These are phyloP conservation scores for Cryptomyrus ogoouensis DNA, from an alignment of 2,113 vertebrate genomes.

Conservation along the genomic window DNA sequence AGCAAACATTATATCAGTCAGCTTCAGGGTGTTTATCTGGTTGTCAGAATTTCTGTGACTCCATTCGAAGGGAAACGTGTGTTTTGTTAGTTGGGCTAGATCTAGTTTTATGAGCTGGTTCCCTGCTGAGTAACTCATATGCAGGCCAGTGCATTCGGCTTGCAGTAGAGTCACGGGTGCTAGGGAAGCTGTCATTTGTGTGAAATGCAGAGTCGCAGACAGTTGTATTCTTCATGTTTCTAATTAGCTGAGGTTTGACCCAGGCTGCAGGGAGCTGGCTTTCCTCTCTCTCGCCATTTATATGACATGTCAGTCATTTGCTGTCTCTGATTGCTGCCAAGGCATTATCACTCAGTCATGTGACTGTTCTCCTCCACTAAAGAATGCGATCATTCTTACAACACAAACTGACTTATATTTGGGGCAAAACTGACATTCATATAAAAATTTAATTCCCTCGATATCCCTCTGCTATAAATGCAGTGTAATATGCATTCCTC, in stretches of 20 bases:
- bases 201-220: background rate
- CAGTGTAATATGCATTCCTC: background rate
- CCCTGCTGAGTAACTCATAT: background rate
- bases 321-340: background rate
- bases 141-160: background rate
- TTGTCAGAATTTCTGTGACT: background rate
- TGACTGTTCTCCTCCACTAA: background rate
- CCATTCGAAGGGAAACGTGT: background rate
- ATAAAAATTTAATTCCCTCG: background rate
- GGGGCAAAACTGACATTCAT: background rate
- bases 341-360: background rate
- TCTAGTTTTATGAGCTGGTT: background rate
- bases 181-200: background rate
- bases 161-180: background rate
- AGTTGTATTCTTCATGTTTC: background rate
- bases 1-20: background rate
- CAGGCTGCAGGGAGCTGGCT: background rate
- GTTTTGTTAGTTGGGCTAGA: background rate
- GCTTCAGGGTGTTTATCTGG: background rate
- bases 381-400: background rate
- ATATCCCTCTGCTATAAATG: background rate
- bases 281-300: background rate
- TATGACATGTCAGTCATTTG: background rate
- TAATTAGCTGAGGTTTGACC: background rate
- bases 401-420: background rate